Base-by-base conservation (phyloP, 2,888 invertebrate species). In the Ophion ellenae region DNA sequence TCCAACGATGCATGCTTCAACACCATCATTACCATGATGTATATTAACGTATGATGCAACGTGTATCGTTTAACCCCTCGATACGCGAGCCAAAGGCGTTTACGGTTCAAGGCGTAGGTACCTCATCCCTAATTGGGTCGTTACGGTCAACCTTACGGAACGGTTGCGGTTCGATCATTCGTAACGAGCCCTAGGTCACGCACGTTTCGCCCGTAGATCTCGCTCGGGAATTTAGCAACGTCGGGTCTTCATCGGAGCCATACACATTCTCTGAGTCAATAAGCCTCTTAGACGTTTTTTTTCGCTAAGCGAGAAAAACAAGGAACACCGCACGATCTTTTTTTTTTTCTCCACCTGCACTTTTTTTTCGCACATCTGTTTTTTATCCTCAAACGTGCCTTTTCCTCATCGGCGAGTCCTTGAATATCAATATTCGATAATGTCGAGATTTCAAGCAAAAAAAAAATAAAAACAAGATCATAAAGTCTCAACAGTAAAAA, bases 81-180 rank as follows among this genome's bases (percentile, higher is more conserved):
- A 69, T 76, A 53, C 57, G 73, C 64, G 80, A 84, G 76, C 70
- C 81, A 69, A 76, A 87, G 82, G 87, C 81, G 84, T 83, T 71
- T 76, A 84, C 61, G 84, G 81, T 88, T 88, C 86, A 83, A 87
- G 86, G 85, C 80, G 63, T 75, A 53, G 36, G 24, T 40, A 45
- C 24, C 36, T 28, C 40, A 59, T 75, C 28, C 36, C 84, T 89
- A 91, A 89, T 88, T 89, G 87, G 90, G 87, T 89, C 89, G 88
- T 91, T 90, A 89, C 87, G 89, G 85, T 85, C 86, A 88, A 88
- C 87, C 90, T 92, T 91, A 90, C 89, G 90, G 91, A 91, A 91
- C 88, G 85, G 85, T 83, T 84, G 73, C 78, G 85, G 85, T 83
- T 88, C 89, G 87, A 87, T 85, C 87, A 84, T 87, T 89, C 86